Evolutionary conservation across 2,888 invertebrate species (phyloP).

Genomic region (Limnephilus marmoratus): DNA sequence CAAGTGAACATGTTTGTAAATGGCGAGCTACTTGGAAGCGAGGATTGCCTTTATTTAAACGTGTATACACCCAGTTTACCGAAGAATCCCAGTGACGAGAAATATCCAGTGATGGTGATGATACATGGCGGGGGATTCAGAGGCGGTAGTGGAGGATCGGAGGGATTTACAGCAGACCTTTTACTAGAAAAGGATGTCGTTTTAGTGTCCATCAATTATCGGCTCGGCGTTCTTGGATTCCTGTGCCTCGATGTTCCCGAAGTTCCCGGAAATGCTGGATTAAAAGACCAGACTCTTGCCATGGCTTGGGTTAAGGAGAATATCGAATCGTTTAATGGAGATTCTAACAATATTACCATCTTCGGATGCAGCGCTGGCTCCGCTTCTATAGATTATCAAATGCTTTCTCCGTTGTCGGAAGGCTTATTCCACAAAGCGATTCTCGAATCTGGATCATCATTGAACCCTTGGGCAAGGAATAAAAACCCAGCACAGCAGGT

Average conservation of each 20-base stretch:
- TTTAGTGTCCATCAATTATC: conserved; percentile 68
- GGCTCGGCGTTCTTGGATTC: conserved; percentile 67
- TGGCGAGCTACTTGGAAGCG: conserved; percentile 60
- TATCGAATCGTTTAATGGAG: conserved; percentile 55
- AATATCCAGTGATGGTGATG: conserved; percentile 54
- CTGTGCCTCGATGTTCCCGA: conserved; percentile 56
- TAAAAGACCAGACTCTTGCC: conserved; percentile 59
- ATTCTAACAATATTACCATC: conserved; percentile 56
- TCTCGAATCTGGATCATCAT: conserved; percentile 51
- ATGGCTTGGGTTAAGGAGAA: conserved; percentile 59
- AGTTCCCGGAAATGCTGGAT: conserved; percentile 57
- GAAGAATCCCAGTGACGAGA: background rate
- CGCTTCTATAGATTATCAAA: conserved; percentile 57
- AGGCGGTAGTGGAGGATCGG: conserved; percentile 65
- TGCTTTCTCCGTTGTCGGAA: conserved; percentile 56
- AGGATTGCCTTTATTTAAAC: conserved; percentile 67
- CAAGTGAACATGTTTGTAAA: conserved; percentile 34
- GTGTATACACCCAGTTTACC: conserved; percentile 65
- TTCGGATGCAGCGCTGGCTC: conserved; percentile 60
- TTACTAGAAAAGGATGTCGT: conserved; percentile 65
- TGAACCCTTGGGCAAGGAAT: conserved; percentile 69
- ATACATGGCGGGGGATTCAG: conserved; percentile 69
- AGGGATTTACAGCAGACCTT: conserved; percentile 67
- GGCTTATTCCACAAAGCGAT: conserved; percentile 59
- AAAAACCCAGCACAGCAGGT: conserved; percentile 33